Evolutionary conservation across 2,113 vertebrate species (phyloP), one percentile per base, ranked within the genome.

Genomic region (Phyllostomus discolor): DNA sequence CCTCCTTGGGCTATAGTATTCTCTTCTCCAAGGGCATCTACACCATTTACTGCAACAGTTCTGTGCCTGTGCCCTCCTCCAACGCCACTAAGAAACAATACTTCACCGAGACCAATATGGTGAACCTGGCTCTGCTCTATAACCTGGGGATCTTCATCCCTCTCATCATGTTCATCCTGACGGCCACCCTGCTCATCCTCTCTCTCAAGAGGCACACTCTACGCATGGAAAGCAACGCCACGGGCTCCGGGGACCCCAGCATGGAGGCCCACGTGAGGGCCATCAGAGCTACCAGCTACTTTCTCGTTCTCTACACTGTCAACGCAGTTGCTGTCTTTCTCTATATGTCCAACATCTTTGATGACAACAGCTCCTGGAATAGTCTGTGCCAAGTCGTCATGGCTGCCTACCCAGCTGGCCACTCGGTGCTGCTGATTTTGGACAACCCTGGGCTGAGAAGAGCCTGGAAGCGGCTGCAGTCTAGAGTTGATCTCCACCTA

Each of bases 221-320:
- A 1, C 70, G 50, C 50, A 97, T 98, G 97, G 17, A 69, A n/a
- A 93, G 35, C 70, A 83, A 52, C 0, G 35, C 66, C 85, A 81
- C 88, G 0, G 96, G 97, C 50, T 95, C 76, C 83, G 90, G 94
- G 35, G 82, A 97, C 86, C 73, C 95, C 82, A 95, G 88, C 48
- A 91, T 94, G 93, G 81, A 97, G 41, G 97, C 97, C n/a, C 97
- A 98, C 41, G 1, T 82, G 41, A 85, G 95, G 0, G 97, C 96
- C 62, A 95, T 96, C 90, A 95, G 85, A 41, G 94, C 96, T 0
- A 97, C 93, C 62, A 83, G 84, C 69, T 92, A 15, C 9, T 97
- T 97, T 26, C 91, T 97, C 3, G 6, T 97, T 46, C 52, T 97
- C 62, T 97, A 97, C 43, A 43, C 92, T 50, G 59, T n/a, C n/a